Base-by-base conservation (phyloP, 2,888 invertebrate genomes). In the Nymphalis c-album region DNA sequence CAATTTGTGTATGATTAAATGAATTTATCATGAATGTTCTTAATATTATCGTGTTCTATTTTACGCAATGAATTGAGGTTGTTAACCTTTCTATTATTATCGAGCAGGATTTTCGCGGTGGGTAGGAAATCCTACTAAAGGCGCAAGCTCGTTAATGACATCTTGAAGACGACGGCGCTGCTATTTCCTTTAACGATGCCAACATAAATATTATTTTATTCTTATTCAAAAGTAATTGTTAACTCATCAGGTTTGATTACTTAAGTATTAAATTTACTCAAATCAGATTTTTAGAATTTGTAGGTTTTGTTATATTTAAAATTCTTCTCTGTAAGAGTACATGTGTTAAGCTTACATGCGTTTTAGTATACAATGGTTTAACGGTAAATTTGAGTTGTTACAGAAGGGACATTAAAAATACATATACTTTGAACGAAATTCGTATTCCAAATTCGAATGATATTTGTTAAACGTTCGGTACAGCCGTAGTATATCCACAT, bases 91-190 rank as follows among this genome's bases (percentile, higher is more conserved):
- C 48, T 22, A 48, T 60, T 60, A 63, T 63, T 68, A 68, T 71
- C 63, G 57, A 58, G 55, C 55, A 51, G 55, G 40, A 61, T 67
- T 76, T 78, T 75, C 77, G 75, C 76, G 76, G 74, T 76, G 75
- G 73, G 74, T 76, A 74, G 74, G 75, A 64, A 70, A 68, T 72
- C 70, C 66, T 64, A 66, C 22, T 57, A 60, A 63, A 63, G 71
- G 65, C 63, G 57, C 67, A 64, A 68, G 63, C 63, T 72, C 65
- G 60, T 67, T 73, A 71, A 73, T 68, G 66, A 68, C 64, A 46
- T 64, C 53, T 61, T 72, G 64, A 70, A 68, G 72, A 70, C 66
- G 68, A 70, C 53, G 65, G 65, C 48, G 63, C 70, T 64, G 64
- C 59, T 72, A 51, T 70, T 67, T 68, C 70, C 65, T 63, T 63